These are phyloP conservation scores for Accipiter cooperii DNA, from an alignment of 2,113 vertebrate genomes.

Conservation along the genomic window DNA sequence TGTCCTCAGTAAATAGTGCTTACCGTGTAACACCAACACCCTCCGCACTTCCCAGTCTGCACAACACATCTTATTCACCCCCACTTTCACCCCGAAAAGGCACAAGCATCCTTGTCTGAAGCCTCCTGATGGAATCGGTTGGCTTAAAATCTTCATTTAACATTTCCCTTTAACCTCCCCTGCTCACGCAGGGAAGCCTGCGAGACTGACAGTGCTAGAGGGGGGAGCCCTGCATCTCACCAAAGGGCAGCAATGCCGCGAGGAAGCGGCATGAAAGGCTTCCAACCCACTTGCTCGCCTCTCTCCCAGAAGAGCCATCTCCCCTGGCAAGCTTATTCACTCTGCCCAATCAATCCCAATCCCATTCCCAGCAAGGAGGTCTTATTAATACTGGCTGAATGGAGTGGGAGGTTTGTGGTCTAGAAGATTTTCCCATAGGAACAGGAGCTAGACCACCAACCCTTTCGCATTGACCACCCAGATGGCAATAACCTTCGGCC, in stretches of 20 bases:
- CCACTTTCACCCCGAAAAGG: background rate
- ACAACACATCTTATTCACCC: background rate
- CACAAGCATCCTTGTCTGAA: background rate
- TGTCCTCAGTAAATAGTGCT: background rate
- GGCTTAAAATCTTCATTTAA: background rate
- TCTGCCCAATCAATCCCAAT: background rate
- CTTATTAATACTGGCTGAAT: background rate
- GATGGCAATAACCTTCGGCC: background rate
- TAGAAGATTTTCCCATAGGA: background rate
- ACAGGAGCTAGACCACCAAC: background rate
- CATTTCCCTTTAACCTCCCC: background rate
- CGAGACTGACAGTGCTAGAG: fast-evolving
- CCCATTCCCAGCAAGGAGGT: background rate
- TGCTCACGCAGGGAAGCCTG: background rate
- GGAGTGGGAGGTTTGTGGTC: background rate
- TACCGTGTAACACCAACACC: background rate
- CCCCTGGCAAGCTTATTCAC: background rate
- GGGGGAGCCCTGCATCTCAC: background rate
- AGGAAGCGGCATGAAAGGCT: background rate
- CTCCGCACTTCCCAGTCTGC: background rate
- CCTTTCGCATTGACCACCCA: slow-evolving; percentile 27
- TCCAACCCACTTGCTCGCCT: background rate
- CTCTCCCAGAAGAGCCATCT: background rate
- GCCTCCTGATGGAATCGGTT: background rate
- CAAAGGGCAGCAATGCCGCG: fast-evolving